Evolutionary conservation across 2,113 vertebrate species (phyloP), one percentile per base, ranked within the genome.

Genomic region (Melanotaenia duboulayi): DNA sequence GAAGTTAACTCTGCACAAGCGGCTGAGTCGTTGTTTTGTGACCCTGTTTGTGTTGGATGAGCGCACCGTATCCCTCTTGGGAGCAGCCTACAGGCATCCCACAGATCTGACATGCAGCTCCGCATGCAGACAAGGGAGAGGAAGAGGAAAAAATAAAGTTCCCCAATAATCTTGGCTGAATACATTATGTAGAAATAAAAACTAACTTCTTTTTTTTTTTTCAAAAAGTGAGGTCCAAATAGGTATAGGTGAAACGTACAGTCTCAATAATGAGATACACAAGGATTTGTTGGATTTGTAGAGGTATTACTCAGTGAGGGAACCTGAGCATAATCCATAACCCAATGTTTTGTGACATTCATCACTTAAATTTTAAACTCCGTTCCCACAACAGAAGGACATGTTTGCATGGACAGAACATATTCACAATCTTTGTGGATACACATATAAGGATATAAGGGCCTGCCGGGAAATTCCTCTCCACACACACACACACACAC

Each of bases 41-140:
- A 94, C 93, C 92, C 93, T 91, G 90, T 93, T 94, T 92, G 91
- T 91, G 88, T 90, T 90, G 90, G 89, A 90, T 92, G 92, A 90
- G 85, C 77, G 76, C 90, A 83, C 81, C 68, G 78, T 77, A 72
- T 51, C 63, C 89, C 93, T 92, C 92, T 66, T 35, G 90, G 92
- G 93, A 94, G 75, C 61, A 82, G 91, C 92, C 93, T 89, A 81
- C 90, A 92, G 93, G 91, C 91, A 93, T 92, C 90, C 88, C 91
- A 81, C 90, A 94, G 85, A 93, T 93, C 91, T 93, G 87, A 93
- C 91, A 90, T 79, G 59, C 86, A 85, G 82, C 87, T 83, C 81
- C 57, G 75, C 86, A 80, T 51, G 75, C 63, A 74, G 78, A 80
- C 81, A 81, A 84, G 65, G 70, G 76, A 80, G 56, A 51, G 65